Conservation (phyloP, 2,888 invertebrate genomes). For the Marronus borbonicus region DNA sequence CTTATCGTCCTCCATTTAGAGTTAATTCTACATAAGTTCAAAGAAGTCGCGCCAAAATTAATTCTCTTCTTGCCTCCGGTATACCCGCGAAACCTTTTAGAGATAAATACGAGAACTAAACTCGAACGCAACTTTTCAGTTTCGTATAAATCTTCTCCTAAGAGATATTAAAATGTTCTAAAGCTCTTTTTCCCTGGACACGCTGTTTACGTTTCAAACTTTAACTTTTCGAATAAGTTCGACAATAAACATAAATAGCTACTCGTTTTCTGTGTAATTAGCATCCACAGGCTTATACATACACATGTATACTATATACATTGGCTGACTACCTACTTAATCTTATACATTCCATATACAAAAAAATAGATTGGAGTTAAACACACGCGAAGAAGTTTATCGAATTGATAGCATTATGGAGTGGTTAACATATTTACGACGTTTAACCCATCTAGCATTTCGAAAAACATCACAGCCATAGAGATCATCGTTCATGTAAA, state of each 20-base stretch:
- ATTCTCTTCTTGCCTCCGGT: too few species aligned
- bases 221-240: slow-evolving; percentile 1
- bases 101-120: neutral
- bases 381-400: slow-evolving; percentile 11
- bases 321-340: neutral
- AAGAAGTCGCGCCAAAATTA: neutral
- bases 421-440: slow-evolving; percentile 11
- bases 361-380: neutral
- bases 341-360: neutral
- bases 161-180: slow-evolving; percentile 9
- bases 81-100: neutral
- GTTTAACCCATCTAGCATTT: slow-evolving; percentile 1
- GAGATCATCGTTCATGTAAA: too few species aligned
- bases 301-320: neutral
- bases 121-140: neutral
- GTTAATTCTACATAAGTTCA: neutral
- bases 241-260: slow-evolving; percentile 5
- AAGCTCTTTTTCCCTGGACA: slow-evolving; percentile 10
- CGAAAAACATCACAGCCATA: too few species aligned
- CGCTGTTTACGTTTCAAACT: slow-evolving; percentile 11
- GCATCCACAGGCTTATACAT: neutral
- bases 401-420: slow-evolving; percentile 7
- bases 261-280: neutral
- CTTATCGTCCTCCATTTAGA: neutral
- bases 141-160: slow-evolving; percentile 8